A percentile compares a stretch with the other conserved stretches of the same genome.
Conservation (phyloP, 2,113 vertebrate species). For the Machaerirhynchus nigripectus region DNA sequence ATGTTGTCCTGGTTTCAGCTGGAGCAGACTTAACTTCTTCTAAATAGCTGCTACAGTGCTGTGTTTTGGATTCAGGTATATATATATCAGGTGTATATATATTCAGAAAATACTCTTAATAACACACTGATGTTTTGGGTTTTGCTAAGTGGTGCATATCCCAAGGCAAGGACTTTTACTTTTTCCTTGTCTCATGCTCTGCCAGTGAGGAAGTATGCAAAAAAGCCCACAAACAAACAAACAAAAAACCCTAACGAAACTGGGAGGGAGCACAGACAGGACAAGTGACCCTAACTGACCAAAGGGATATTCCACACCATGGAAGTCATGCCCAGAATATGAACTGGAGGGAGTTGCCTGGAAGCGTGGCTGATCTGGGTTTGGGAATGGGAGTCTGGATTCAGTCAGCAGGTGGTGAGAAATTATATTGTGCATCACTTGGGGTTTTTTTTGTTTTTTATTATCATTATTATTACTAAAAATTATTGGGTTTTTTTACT, state of each 20-base stretch:
- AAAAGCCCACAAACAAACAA: neutral
- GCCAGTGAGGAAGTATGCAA: neutral
- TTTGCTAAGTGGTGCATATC: neutral
- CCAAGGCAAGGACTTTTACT: neutral
- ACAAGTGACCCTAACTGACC: neutral
- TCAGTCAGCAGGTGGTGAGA: neutral
- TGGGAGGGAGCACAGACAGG: neutral
- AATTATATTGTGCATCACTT: neutral
- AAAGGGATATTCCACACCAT: neutral
- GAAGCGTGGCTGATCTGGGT: rapidly evolving
- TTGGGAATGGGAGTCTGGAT: neutral
- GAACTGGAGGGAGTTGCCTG: neutral
- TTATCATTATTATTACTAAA: neutral
- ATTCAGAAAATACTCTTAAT: neutral
- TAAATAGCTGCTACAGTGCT: neutral
- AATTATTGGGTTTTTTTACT: neutral
- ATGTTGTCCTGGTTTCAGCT: neutral
- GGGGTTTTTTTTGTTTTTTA: neutral
- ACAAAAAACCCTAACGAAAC: neutral
- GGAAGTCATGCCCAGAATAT: too few relatives aligned
- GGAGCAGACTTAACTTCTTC: neutral
- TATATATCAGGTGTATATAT: too few relatives aligned
- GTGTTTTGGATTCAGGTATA: neutral
- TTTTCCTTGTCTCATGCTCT: neutral
- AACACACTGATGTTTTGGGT: neutral